Percentiles rank a stretch among this genome's conserved stretches.
phyloP scores from a whole-genome alignment of 2,797 vertebrate genomes.

The Leptodactylus fallax region DNA sequence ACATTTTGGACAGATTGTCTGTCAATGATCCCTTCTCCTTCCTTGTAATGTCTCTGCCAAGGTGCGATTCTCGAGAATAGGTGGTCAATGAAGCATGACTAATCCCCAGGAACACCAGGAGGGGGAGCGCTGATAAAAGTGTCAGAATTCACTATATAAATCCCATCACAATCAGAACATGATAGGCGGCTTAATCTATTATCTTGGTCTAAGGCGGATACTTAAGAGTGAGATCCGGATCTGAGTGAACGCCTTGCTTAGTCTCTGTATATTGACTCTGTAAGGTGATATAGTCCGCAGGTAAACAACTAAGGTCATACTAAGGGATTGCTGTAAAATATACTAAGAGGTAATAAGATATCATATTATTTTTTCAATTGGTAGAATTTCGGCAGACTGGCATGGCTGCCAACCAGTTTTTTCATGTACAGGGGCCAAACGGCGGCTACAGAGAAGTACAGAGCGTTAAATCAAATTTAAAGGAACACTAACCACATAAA shows the following conservation, averaged over 20 bases:
- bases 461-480: no score
- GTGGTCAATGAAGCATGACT: not conserved
- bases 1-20: no score
- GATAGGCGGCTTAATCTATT: not conserved
- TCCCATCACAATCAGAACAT: not conserved
- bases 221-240: not conserved
- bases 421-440: not conserved
- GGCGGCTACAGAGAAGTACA: no score
- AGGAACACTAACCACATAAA: no score
- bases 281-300: not conserved
- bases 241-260: not conserved
- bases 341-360: not conserved
- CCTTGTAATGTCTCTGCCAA: no score
- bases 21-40: no score
- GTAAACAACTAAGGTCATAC: not conserved
- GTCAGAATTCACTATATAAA: not conserved
- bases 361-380: not conserved
- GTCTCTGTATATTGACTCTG: not conserved
- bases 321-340: not conserved
- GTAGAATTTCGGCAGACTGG: not conserved
- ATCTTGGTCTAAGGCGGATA: not conserved
- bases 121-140: not conserved
- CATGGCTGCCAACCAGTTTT: not conserved
- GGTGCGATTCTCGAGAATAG: not conserved
- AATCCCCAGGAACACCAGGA: not conserved